Percentiles rank a stretch among this genome's conserved stretches.
Evolutionary conservation across 2,797 vertebrate genomes (phyloP).

Genomic region (Megaceryle alcyon): DNA sequence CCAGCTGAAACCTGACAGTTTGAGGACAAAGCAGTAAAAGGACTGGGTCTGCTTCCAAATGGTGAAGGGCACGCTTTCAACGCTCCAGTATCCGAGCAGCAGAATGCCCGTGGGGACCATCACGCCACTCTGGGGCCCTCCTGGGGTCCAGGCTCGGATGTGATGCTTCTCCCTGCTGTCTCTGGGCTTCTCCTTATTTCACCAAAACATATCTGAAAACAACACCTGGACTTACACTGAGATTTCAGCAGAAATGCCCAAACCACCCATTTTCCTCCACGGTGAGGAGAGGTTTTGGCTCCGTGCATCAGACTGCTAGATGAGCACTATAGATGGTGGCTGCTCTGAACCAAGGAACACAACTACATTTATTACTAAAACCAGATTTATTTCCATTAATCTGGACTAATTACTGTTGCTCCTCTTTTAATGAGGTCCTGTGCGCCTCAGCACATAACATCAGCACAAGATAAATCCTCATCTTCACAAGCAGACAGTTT

Average conservation of each 20-base stretch:
- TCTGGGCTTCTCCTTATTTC: not conserved
- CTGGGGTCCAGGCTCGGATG: rapidly evolving
- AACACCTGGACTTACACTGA: not conserved
- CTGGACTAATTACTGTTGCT: not conserved
- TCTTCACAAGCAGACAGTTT: not conserved
- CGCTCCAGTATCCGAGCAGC: rapidly evolving
- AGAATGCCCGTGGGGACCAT: not conserved
- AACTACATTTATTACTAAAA: not conserved
- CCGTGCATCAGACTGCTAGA: not conserved
- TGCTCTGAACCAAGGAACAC: not conserved
- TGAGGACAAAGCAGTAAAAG: conserved; percentile 56
- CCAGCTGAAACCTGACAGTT: conserved; percentile 64
- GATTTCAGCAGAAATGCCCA: not conserved
- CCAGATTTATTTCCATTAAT: conserved; percentile 19
- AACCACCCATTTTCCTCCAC: not conserved
- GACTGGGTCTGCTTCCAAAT: conserved; percentile 23
- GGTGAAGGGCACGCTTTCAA: not conserved
- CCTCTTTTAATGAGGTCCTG: not conserved
- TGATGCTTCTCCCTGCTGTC: not conserved
- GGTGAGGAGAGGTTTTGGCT: not conserved
- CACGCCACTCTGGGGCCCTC: not conserved
- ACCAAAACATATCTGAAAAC: not conserved
- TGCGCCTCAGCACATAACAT: not conserved
- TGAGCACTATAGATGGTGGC: not conserved
- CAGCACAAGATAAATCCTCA: not conserved